A percentile compares a stretch with the other conserved stretches of the same genome.
These are phyloP conservation scores for Helostoma temminkii DNA, from an alignment of 2,797 vertebrate species.

Conservation along the genomic window DNA sequence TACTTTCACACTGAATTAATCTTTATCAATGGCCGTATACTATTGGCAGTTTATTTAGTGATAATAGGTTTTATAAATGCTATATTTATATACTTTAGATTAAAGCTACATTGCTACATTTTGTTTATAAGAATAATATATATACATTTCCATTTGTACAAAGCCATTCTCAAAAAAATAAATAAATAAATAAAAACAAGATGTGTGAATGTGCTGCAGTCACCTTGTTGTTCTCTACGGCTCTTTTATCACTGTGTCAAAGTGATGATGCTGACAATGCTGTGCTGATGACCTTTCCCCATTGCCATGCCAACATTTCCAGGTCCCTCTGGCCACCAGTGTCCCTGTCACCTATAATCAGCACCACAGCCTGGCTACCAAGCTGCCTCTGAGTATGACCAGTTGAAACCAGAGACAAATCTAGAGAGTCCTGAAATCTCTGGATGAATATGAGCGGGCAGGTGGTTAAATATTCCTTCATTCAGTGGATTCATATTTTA, in stretches of 20 bases:
- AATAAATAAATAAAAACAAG: too few relatives aligned
- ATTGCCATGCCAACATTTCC: conserved; percentile 68
- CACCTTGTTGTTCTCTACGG: conserved; percentile 57
- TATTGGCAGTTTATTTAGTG: neutral
- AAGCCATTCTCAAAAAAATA: conserved; percentile 5
- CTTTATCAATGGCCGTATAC: too few relatives aligned
- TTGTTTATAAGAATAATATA: neutral
- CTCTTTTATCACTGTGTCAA: conserved; percentile 61
- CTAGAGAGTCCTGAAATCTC: conserved; percentile 17
- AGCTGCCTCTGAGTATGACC: conserved; percentile 57
- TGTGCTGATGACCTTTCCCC: conserved; percentile 79
- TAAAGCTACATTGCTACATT: neutral
- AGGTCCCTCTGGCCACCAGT: conserved; percentile 76
- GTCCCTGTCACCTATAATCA: conserved; percentile 80
- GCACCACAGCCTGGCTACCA: conserved; percentile 56
- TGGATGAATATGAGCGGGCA: conserved; percentile 12
- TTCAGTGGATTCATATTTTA: conserved; percentile 21
- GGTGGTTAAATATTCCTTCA: conserved; percentile 1
- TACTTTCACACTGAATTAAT: too few relatives aligned
- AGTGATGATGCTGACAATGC: conserved; percentile 76
- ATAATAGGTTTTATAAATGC: neutral
- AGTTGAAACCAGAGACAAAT: conserved; percentile 52
- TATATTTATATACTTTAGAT: neutral
- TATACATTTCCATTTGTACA: neutral
- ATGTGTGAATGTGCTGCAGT: conserved; percentile 30